Base-by-base conservation (phyloP, 2,797 vertebrate species). In the Clamator glandarius region DNA sequence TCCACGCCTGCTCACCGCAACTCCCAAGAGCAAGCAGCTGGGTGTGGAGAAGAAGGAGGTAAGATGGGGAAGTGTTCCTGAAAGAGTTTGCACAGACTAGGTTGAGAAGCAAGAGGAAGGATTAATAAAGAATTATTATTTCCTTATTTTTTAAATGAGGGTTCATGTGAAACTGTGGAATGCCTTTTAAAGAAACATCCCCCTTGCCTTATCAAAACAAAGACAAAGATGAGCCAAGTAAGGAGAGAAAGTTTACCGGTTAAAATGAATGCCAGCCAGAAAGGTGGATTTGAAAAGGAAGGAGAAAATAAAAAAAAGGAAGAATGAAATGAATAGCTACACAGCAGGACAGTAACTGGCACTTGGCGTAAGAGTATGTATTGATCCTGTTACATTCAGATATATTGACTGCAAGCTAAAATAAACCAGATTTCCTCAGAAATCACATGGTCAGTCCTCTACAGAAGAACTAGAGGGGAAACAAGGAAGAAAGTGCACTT, bases 381-480 rank as follows among this genome's bases (percentile, higher is more conserved):
- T 17, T 35, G 33, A 79, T 59, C 35, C 17, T 46, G 8, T 46
- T 44, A 79, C 16, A 79, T 21, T 39, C 72, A 29, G 9, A 52
- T 10, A 33, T 50, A 55, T 33, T 12, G 28, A n/a, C 0, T 57
- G 20, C 48, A 79, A 46, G 25, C 48, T 83, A 74, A 68, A 93
- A 85, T 54, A 58, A 70, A 75, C 35, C 42, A 55, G 29, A 41
- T 8, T 25, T 31, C 36, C 59, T 46, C 26, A 64, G 26, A 77
- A 51, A 59, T 3, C 39, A 52, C 41, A 77, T 2, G 44, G 41
- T 20, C 0, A 0, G 52, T 29, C 29, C 39, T 69, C 46, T 57
- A 44, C 20, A 59, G 35, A 73, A 74, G 23, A 39, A 74, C 51
- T 12, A 55, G 29, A 73, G 12, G 9, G 28, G 16, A 72, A 83